phyloP scores from a whole-genome alignment of 2,797 vertebrate species.

The Cephalopachus bancanus region DNA sequence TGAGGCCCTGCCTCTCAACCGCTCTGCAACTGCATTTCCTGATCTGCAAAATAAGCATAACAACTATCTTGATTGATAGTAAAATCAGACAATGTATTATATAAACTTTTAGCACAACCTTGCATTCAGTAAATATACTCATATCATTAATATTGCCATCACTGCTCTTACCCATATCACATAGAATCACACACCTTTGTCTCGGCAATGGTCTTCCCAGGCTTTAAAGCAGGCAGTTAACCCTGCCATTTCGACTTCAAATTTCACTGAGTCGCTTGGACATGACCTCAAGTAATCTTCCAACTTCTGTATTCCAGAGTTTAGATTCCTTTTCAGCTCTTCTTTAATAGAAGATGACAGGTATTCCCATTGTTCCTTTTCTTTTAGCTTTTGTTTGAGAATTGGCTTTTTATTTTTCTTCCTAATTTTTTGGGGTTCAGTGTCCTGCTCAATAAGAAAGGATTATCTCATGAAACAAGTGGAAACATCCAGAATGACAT shows the following conservation, averaged over 20 bases:
- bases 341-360: slow-evolving; percentile 39
- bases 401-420: slow-evolving; percentile 51
- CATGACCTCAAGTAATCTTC: slow-evolving; percentile 48
- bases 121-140: background rate
- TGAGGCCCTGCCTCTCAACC: background rate
- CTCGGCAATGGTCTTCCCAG: slow-evolving; percentile 69
- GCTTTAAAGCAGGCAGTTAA: slow-evolving; percentile 64
- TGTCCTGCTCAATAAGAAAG: background rate
- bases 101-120: background rate
- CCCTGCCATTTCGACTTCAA: slow-evolving; percentile 52
- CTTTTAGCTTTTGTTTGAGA: slow-evolving; percentile 49
- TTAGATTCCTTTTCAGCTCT: slow-evolving; percentile 38
- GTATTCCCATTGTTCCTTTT: slow-evolving; percentile 47
- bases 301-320: slow-evolving; percentile 55
- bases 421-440: slow-evolving; percentile 64
- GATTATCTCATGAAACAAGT: background rate
- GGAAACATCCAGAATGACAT: background rate
- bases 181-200: slow-evolving; percentile 48
- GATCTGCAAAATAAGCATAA: background rate
- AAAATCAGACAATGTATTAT: background rate
- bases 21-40: background rate
- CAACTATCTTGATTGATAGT: background rate
- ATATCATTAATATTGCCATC: background rate
- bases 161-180: background rate
- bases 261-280: slow-evolving; percentile 40